phyloP scores from a whole-genome alignment of 2,113 vertebrate genomes.

The Zosterops lateralis region DNA sequence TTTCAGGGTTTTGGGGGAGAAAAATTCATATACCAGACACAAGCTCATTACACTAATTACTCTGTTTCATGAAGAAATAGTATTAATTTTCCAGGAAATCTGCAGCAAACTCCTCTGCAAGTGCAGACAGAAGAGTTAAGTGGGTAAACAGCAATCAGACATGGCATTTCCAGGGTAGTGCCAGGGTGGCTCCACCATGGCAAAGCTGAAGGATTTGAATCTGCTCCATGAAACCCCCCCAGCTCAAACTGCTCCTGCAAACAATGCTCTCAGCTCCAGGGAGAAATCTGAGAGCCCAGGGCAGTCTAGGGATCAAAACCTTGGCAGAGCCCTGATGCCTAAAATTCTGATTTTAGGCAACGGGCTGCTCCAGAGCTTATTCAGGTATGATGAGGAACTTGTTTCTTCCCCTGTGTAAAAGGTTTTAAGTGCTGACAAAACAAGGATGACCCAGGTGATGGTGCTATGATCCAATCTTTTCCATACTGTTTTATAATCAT shows the following conservation, averaged over 20 bases:
- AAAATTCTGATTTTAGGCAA: not conserved
- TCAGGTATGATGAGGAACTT: not conserved
- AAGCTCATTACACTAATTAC: constrained; percentile 17
- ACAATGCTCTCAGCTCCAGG: not conserved
- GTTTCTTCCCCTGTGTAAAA: fast-evolving
- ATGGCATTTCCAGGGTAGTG: not conserved
- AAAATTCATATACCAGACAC: not conserved
- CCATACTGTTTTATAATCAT: not conserved
- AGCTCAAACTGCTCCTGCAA: not conserved
- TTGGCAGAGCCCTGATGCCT: not conserved
- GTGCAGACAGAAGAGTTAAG: not conserved
- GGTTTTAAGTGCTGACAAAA: not conserved
- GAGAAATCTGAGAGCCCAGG: fast-evolving
- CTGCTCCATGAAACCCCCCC: not conserved
- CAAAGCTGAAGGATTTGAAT: not conserved
- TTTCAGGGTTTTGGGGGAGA: not conserved
- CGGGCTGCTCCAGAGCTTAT: fast-evolving
- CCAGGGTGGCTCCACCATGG: not conserved
- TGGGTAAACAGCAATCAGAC: not conserved
- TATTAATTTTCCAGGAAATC: not conserved
- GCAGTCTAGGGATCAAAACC: not conserved
- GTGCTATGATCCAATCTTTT: not conserved
- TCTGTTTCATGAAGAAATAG: not conserved
- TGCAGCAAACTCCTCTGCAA: not conserved
- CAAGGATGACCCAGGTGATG: not conserved